These are phyloP conservation scores for Andrena bucephala DNA, from an alignment of 2,888 invertebrate species.

Conservation along the genomic window DNA sequence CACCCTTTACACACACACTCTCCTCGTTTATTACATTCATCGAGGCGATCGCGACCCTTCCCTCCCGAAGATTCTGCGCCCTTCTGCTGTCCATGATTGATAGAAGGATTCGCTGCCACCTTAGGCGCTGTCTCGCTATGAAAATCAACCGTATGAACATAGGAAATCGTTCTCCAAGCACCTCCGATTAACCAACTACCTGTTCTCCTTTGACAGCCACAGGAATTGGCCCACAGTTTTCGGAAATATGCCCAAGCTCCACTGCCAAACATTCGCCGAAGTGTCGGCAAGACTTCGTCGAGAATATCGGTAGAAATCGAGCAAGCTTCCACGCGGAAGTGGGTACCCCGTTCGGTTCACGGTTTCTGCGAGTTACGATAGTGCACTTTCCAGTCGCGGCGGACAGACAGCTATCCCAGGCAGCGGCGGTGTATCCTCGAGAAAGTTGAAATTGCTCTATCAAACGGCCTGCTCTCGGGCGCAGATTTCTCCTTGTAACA, in stretches of 20 bases:
- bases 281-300: neutral
- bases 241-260: too few relatives aligned
- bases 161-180: too few relatives aligned
- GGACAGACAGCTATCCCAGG: constrained; percentile 41
- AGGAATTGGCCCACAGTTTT: too few relatives aligned
- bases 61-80: constrained; percentile 40
- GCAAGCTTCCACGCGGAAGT: constrained; percentile 27
- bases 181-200: too few relatives aligned
- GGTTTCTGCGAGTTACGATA: constrained; percentile 22
- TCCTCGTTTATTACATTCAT: constrained; percentile 9
- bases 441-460: constrained; percentile 75
- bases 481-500: constrained; percentile 69
- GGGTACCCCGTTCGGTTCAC: constrained; percentile 10
- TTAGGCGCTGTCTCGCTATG: constrained; percentile 12
- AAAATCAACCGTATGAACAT: too few relatives aligned
- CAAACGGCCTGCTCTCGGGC: constrained; percentile 52
- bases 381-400: constrained; percentile 57
- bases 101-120: constrained; percentile 42
- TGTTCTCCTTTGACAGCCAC: neutral
- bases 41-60: constrained; percentile 22
- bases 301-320: neutral
- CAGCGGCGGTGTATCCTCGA: constrained; percentile 61
- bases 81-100: constrained; percentile 45
- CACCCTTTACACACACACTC: neutral
- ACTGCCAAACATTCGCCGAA: neutral